Evolutionary conservation across 2,113 vertebrate genomes (phyloP), one percentile per base, ranked within the genome.

Genomic region (Chascanopsetta lugubris): DNA sequence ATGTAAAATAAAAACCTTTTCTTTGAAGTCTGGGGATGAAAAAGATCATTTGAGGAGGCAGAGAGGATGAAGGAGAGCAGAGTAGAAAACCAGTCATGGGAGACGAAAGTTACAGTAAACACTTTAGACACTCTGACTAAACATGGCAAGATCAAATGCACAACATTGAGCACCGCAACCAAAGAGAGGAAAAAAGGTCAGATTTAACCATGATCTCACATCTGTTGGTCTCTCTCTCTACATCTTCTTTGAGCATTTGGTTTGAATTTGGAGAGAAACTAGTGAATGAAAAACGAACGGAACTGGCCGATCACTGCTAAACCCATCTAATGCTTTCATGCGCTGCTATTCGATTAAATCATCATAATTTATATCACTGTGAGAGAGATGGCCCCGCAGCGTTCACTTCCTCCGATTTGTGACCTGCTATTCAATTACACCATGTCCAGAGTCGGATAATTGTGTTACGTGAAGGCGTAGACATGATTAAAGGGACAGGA

Each of bases 381-480:
- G 45, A 61, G 50, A 82, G 75, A 77, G 69, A 77, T 53, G 51
- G 49, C 57, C 47, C 50, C 49, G 71, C 65, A 7, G 49, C 32
- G 5, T 60, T 75, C 32, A 50, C 87, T 87, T 87, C 87, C 84
- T 72, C 78, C 86, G 54, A 57, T 77, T 81, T 66, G 73, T 64
- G 78, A 80, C 79, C 72, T 83, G 62, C 32, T 87, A 89, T 86
- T 75, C 21, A 80, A 91, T 92, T 90, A 90, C 3, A 7, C 76
- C 21, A 46, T 61, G 49, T 71, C 80, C 84, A 85, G 84, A 88
- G 73, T 77, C 68, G 32, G 63, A 69, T 87, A 72, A 91, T 82
- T 25, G 22, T 25, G 75, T 93, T 85, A 85, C 36, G 47, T 57
- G 83, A 77, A 85, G 90, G 75, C 66, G 8, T 77, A 90, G 53